These are phyloP conservation scores for Apolygus lucorum DNA, from an alignment of 1,140 invertebrate genomes.

Conservation along the genomic window DNA sequence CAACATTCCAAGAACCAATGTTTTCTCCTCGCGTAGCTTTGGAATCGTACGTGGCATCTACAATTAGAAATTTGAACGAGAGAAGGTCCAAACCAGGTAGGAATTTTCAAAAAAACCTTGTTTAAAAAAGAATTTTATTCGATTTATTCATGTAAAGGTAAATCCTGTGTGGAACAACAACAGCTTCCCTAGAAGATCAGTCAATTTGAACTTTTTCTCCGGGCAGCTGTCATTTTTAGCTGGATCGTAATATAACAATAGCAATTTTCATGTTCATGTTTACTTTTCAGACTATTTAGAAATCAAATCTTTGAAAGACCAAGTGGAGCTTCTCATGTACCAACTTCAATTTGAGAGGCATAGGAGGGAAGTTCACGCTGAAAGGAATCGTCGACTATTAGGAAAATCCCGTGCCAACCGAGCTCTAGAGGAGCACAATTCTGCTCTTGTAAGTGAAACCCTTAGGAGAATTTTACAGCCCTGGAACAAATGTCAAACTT, in stretches of 20 bases:
- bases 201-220: no score
- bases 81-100: conserved; percentile 5
- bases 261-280: no score
- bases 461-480: not conserved
- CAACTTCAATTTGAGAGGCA: conserved; percentile 82
- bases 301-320: conserved; percentile 38
- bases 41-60: conserved; percentile 48
- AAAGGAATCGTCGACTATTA: conserved; percentile 74
- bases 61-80: conserved; percentile 36
- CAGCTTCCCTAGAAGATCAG: no score
- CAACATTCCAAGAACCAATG: conserved; percentile 26
- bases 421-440: conserved; percentile 72
- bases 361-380: conserved; percentile 78
- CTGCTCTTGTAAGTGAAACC: conserved; percentile 52
- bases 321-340: conserved; percentile 60
- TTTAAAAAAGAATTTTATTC: no score
- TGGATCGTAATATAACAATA: no score
- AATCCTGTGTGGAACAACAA: no score
- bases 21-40: conserved; percentile 47
- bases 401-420: conserved; percentile 69
- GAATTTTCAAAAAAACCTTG: no score
- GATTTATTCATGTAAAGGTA: no score
- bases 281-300: conserved; percentile 22
- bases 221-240: no score
- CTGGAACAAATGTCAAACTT: not conserved